Evolutionary conservation across 2,888 invertebrate species (phyloP), one percentile per base, ranked within the genome.

Genomic region (Anagyrus pseudococci): DNA sequence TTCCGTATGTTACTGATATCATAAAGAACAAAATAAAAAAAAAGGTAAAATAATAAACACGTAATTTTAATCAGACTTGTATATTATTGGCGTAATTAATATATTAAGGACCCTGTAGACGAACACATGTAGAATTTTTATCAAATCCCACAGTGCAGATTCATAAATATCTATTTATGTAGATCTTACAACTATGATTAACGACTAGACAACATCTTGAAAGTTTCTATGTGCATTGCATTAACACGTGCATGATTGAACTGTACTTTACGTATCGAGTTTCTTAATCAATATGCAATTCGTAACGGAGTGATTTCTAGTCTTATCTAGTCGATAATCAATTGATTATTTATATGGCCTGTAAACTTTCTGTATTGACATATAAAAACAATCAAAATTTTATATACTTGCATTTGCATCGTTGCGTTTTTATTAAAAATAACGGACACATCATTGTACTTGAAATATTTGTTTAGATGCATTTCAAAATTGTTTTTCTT

Each of bases 31-130:
- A 29, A 29, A 4, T 10, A 29, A 29, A 29, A 7, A 29, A 4
- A 7, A 29, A 4, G 4, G 10, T 29, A 29, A 29, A 63, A 58
- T 53, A 62, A 44, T 63, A 25, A 59, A 50, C 8, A 20, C 50
- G 57, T 59, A 52, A 29, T 25, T 22, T 60, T 64, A 64, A 56
- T 60, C 52, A 41, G 52, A 64, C 29, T 59, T 29, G 55, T 64
- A 59, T 59, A 59, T n/a, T n/a, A n/a, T 59, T 59, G 56, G 54
- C 47, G 52, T 64, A 52, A 56, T 56, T 64, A 17, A 43, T 55
- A 63, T n/a, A n/a, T n/a, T n/a, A 55, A 50, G 33, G 26, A 1
- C 33, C 57, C 53, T 17, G 46, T 59, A 59, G 55, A 47, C 4
- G 10, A 47, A 48, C 50, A 59, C 19, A 41, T 13, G 41, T 59